Evolutionary conservation across 1,140 invertebrate species (phyloP), one percentile per base, ranked within the genome.

Genomic region (Achatina immaculata): DNA sequence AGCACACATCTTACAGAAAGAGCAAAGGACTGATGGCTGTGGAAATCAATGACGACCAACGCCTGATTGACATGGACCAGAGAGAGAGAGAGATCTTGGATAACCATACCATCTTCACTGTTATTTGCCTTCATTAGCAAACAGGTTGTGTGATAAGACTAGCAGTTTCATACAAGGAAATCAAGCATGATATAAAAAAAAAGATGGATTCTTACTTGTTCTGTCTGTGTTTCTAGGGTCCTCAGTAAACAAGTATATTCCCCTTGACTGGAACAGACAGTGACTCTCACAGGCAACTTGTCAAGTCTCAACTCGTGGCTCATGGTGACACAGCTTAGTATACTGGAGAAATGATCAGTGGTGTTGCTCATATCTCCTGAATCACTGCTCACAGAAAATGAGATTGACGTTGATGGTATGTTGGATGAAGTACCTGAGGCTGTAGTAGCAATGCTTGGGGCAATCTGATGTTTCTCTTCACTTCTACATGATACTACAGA

Each of bases 201-300:
- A 69, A 69, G 24, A 24, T 69, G 2, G 42, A 24, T 42, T 21
- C 68, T 43, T 40, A 69, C 68, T 28, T 69, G 68, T n/a, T 69
- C 68, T 42, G n/a, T 43, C 24, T 69, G 36, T 42, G 1, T 21
- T 42, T 69, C n/a, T 19, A 69, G 31, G n/a, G 68, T 38, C 4
- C 24, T 42, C 36, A 69, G 68, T 19, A 69, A 69, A 38, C 24
- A 69, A 7, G 68, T 40, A 28, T 69, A 69, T 3, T 42, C 68
- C 24, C 7, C 21, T 11, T 43, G 36, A 42, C 7, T 69, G 11
- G 68, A 21, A 16, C n/a, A 42, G 42, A 24, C 11, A 42, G 38
- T 24, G 1, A 43, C 2, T 28, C n/a, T 43, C 19, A 21, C n/a
- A 1, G 36, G 1, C 11, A 42, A 19, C 1, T 69, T 42, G 1